Conservation (phyloP, 2,797 vertebrate species). For the Gymnopithys bicolor region DNA sequence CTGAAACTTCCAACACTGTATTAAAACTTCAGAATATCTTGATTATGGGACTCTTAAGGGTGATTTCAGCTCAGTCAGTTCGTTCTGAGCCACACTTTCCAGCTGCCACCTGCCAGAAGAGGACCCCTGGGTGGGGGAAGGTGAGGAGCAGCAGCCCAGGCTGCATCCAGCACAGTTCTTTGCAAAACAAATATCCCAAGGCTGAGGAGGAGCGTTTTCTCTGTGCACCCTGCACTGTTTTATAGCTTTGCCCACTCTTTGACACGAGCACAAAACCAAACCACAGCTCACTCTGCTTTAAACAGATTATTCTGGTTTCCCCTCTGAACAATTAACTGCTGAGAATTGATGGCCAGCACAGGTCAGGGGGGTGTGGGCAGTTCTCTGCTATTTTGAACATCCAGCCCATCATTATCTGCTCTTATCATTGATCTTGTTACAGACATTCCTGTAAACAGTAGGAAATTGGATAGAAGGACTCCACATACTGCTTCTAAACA, state of each 20-base stretch:
- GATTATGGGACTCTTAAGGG: no score
- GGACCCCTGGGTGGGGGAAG: neutral
- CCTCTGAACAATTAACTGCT: neutral
- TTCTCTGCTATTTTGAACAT: neutral
- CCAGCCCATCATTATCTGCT: neutral
- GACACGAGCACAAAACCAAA: neutral
- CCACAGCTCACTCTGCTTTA: neutral
- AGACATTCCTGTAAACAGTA: neutral
- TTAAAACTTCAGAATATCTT: neutral
- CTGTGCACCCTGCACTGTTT: neutral
- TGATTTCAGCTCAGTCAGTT: neutral
- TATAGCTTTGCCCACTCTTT: neutral
- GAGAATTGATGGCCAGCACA: neutral
- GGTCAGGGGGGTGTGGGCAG: fast-evolving
- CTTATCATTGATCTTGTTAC: neutral
- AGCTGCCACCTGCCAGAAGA: neutral
- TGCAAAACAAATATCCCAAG: neutral
- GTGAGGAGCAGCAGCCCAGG: neutral
- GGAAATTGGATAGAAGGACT: neutral
- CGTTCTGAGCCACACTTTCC: neutral
- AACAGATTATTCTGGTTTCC: neutral
- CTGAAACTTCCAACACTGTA: neutral
- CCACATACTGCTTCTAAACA: neutral
- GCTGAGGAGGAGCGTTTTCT: neutral
- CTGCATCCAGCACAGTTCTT: neutral